phyloP scores from a whole-genome alignment of 2,113 vertebrate genomes.

The Pteronura brasiliensis region DNA sequence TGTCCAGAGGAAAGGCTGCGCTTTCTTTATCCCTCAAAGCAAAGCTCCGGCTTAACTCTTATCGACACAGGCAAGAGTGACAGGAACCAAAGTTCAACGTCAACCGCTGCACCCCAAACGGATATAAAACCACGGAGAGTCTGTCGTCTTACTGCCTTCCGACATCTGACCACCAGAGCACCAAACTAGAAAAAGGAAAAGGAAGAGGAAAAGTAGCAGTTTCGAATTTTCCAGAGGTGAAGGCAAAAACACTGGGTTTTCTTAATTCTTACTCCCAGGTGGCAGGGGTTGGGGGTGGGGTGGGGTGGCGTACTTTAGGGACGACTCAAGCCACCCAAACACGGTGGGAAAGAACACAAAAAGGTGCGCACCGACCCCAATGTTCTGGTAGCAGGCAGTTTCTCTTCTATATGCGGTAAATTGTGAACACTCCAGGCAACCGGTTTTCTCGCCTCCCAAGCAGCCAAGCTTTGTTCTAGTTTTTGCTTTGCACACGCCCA shows the following conservation, averaged over 20 bases:
- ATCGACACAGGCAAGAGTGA: conserved; percentile 10
- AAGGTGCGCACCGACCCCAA: background rate
- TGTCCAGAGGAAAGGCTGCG: conserved; percentile 70
- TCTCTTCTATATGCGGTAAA: background rate
- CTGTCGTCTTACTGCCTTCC: conserved; percentile 1
- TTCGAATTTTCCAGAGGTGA: background rate
- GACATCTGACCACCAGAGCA: conserved; percentile 30
- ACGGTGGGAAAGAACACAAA: background rate
- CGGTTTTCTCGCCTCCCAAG: background rate
- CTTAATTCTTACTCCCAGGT: background rate
- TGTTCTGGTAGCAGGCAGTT: background rate
- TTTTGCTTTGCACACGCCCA: conserved; percentile 15
- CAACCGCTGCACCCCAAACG: conserved; percentile 24
- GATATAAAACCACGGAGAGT: conserved; percentile 52
- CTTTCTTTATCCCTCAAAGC: conserved; percentile 47
- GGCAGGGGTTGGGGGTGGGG: background rate
- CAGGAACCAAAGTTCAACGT: conserved; percentile 40
- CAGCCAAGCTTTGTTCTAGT: conserved; percentile 47
- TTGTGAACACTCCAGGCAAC: background rate
- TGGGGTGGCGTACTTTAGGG: background rate
- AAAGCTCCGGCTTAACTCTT: conserved; percentile 55
- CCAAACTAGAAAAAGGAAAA: conserved; percentile 35
- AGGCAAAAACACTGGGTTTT: background rate
- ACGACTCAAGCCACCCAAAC: background rate
- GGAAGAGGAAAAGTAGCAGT: background rate